These are phyloP conservation scores for Amblyornis subalaris DNA, from an alignment of 2,113 vertebrate species.

Conservation along the genomic window DNA sequence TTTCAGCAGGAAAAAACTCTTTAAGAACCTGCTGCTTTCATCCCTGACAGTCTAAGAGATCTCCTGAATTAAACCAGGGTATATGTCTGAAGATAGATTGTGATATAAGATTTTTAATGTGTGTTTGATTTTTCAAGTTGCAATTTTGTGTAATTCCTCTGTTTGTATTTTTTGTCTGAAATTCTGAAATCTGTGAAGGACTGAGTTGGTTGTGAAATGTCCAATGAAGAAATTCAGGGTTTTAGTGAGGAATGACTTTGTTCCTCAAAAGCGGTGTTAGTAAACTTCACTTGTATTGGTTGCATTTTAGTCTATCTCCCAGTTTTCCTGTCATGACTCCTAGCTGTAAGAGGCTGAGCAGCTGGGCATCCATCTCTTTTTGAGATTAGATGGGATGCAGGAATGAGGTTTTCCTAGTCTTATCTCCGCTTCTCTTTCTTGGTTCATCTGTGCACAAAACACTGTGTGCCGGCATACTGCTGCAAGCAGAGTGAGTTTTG, in stretches of 20 bases:
- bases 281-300: background rate
- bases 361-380: background rate
- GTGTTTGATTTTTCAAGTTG: background rate
- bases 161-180: background rate
- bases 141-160: background rate
- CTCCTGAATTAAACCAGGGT: background rate
- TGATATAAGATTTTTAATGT: background rate
- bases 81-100: background rate
- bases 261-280: background rate
- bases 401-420: background rate
- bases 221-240: background rate
- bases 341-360: background rate
- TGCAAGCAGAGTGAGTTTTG: background rate
- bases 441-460: background rate
- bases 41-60: background rate
- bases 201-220: background rate
- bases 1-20: background rate
- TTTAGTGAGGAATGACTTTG: background rate
- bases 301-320: background rate
- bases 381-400: background rate
- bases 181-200: background rate
- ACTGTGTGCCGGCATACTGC: background rate
- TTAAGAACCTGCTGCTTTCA: background rate
- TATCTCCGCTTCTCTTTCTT: background rate
- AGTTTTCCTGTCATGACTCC: background rate